Percentiles rank a stretch among this genome's conserved stretches.
Conservation (phyloP, 2,113 vertebrate genomes). For the Percina caprodes region DNA sequence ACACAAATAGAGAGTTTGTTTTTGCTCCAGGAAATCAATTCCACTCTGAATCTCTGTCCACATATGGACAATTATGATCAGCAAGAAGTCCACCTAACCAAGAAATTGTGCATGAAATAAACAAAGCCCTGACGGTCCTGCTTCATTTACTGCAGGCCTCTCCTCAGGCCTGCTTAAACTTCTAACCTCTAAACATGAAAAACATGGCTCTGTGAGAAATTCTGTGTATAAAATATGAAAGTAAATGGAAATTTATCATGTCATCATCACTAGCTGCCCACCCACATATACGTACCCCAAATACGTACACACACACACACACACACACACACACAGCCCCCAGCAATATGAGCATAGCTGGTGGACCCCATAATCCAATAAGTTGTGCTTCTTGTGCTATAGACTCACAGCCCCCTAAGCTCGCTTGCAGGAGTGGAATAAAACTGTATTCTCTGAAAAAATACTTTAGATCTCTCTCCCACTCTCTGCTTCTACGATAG, state of each 20-base stretch:
- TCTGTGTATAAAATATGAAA: constrained; percentile 33
- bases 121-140: constrained; percentile 11
- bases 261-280: constrained; percentile 42
- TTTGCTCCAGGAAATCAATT: constrained; percentile 55
- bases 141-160: constrained; percentile 3
- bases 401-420: constrained; percentile 62
- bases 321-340: constrained; percentile 42
- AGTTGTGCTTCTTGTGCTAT: constrained; percentile 74
- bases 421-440: constrained; percentile 57
- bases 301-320: too few species aligned
- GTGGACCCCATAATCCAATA: constrained; percentile 78
- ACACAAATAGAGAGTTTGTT: constrained; percentile 24
- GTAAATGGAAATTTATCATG: constrained; percentile 54
- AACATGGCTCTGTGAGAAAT: constrained; percentile 23
- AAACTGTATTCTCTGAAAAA: constrained; percentile 61
- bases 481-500: constrained; percentile 22
- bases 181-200: constrained; percentile 51
- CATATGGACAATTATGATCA: constrained; percentile 54
- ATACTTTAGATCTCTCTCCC: constrained; percentile 59
- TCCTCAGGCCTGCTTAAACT: constrained; percentile 38
- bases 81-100: constrained; percentile 30
- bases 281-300: constrained; percentile 48
- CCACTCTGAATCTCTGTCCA: constrained; percentile 25
- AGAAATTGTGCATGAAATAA: constrained; percentile 44
- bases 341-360: constrained; percentile 67